Conservation (phyloP, 1,140 invertebrate species). For the Carposina sasakii region DNA sequence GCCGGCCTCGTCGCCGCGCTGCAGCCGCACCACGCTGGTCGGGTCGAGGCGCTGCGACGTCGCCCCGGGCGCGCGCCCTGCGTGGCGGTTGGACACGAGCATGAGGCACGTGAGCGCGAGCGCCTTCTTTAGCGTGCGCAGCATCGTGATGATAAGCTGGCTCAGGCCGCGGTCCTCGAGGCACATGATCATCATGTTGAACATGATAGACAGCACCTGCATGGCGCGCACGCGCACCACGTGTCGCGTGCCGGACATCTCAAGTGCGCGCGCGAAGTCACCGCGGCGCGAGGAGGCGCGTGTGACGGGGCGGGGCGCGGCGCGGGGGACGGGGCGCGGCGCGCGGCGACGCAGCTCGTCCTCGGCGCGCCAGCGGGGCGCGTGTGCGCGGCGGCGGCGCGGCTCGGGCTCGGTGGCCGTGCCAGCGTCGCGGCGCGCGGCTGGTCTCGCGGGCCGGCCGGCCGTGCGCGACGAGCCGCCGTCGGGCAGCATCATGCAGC, state of each 20-base stretch:
- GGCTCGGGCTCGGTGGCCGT: conserved; percentile 56
- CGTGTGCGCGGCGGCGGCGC: conserved; percentile 41
- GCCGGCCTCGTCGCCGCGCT: conserved; percentile 50
- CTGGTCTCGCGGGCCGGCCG: conserved; percentile 38
- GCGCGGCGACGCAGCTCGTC: conserved; percentile 44
- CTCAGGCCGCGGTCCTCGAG: conserved; percentile 59
- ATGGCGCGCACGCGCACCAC: conserved; percentile 66
- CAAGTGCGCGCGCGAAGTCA: conserved; percentile 47
- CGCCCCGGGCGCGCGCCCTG: conserved; percentile 29
- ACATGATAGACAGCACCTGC: conserved; percentile 67
- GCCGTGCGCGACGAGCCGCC: conserved; percentile 46
- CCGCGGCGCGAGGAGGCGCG: conserved; percentile 45
- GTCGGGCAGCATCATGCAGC: conserved; percentile 58
- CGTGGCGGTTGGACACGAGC: conserved; percentile 50
- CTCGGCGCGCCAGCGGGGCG: conserved; percentile 46
- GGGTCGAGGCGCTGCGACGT: conserved; percentile 36
- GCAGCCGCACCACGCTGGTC: conserved; percentile 46
- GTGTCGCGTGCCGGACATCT: conserved; percentile 59
- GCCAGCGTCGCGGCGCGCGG: conserved; percentile 55
- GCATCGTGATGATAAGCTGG: conserved; percentile 64
- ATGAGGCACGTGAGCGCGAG: conserved; percentile 64
- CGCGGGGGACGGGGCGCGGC: conserved; percentile 35
- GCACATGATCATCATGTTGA: conserved; percentile 71
- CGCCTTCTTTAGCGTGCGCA: conserved; percentile 61
- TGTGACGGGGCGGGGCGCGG: conserved; percentile 37